These are phyloP conservation scores for Aurelia aurita DNA, from an alignment of 30 jellyfish, hydroid and myxozoan genomes.

Conservation along the genomic window DNA sequence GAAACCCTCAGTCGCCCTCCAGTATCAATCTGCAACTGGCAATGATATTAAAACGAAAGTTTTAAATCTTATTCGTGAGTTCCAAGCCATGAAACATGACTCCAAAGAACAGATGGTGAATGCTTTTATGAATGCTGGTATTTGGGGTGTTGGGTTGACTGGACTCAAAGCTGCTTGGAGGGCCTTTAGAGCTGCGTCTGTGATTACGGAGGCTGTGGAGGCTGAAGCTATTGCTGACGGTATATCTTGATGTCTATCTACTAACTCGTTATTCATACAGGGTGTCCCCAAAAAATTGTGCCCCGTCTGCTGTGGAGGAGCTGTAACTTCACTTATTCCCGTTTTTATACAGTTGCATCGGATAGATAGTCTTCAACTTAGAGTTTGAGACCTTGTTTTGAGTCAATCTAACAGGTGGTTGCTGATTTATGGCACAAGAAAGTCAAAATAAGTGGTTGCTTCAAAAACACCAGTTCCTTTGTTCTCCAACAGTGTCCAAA, in stretches of 20 bases:
- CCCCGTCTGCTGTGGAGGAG: no score
- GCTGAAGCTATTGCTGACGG: conserved; percentile 41
- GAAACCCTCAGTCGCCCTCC: conserved; percentile 42
- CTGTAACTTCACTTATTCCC: no score
- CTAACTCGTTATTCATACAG: no score
- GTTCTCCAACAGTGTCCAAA: no score
- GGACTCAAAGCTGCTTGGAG: conserved; percentile 62
- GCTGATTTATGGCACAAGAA: no score
- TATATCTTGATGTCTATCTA: neutral
- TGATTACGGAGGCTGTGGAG: conserved; percentile 42
- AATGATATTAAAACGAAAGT: conserved; percentile 23
- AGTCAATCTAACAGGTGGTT: no score
- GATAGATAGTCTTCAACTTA: no score
- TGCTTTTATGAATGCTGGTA: conserved; percentile 44
- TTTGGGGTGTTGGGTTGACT: conserved; percentile 53
- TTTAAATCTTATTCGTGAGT: conserved; percentile 7
- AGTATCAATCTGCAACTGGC: conserved; percentile 17
- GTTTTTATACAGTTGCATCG: no score
- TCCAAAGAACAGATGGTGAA: conserved; percentile 44
- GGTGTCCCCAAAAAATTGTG: no score
- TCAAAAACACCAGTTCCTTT: no score
- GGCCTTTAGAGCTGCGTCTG: conserved; percentile 37
- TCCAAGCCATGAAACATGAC: conserved; percentile 44
- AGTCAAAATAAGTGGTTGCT: no score
- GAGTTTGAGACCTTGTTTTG: no score